Base-by-base conservation (phyloP, 2,113 vertebrate species). In the Ranitomeya imitator region DNA sequence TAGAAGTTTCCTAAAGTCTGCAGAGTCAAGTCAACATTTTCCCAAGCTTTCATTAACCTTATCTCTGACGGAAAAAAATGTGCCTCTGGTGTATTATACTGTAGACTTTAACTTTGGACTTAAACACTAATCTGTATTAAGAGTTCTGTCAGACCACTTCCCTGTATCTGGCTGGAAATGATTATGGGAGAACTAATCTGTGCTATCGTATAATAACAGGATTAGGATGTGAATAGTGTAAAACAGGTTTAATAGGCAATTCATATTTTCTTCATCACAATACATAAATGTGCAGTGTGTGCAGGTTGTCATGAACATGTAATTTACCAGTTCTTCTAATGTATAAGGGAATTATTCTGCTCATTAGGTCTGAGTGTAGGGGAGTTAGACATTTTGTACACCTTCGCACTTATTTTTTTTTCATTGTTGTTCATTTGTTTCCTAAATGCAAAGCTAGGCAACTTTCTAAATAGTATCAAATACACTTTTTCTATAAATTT, bases 1-100 rank as follows among this genome's bases (percentile, higher is more conserved):
- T 37, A 71, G 23, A 85, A 21, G 54, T 74, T 85, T 74, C 76
- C 59, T 59, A 55, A 60, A 54, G 51, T 16, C 23, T 37, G 67
- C 23, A 85, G 83, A 57, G 67, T 79, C n/a, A 79, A 79, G 51
- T 85, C 83, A 85, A 74, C 83, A 83, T 85, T 85, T 59, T 85
- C n/a, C 54, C 31, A 59, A 76, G 67, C 65, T 85, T 85, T 73
- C 69, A 31, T 59, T 85, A 85, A 71, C 83, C 54, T 73, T 74
- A 85, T 85, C 69, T 74, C 54, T 11, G 26, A 45, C 54, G 21
- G 21, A 54, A 71, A 60, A 57, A 74, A 74, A 16, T 71, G 45
- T 85, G 83, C 83, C 83, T 74, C 21, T 55, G 55, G 69, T 85
- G 67, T 59, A 76, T 74, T 57, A 85, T 85, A 85, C 54, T 26